phyloP scores from a whole-genome alignment of 53 echinoderm and acorn worm species.

The Hippasteria phrygiana region DNA sequence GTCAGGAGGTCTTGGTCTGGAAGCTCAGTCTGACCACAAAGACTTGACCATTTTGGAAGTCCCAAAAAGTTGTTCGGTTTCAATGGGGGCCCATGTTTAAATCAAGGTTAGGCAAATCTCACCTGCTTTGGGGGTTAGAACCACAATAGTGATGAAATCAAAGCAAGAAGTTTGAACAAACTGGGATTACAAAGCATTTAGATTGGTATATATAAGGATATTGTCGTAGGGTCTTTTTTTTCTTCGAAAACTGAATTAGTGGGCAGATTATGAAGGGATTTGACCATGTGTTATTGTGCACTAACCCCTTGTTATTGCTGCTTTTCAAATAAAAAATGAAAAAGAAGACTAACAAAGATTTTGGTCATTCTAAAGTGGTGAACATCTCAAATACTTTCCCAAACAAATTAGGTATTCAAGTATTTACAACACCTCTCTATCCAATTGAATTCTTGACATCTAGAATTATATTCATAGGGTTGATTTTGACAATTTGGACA shows the following conservation, averaged over 20 bases:
- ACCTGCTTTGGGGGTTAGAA: neutral
- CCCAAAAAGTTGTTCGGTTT: neutral
- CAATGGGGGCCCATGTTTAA: neutral
- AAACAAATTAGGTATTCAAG: too few relatives aligned
- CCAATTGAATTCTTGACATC: neutral
- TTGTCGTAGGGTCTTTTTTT: neutral
- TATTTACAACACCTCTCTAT: too few relatives aligned
- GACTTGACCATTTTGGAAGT: neutral
- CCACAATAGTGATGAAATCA: neutral
- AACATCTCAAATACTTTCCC: too few relatives aligned
- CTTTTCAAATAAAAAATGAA: too few relatives aligned
- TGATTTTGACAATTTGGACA: neutral
- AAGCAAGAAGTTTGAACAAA: neutral
- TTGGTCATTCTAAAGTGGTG: too few relatives aligned
- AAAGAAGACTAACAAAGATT: too few relatives aligned
- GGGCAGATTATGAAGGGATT: too few relatives aligned
- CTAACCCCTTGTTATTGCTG: too few relatives aligned
- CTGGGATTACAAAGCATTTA: neutral
- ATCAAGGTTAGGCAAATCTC: constrained; percentile 20
- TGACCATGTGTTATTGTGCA: too few relatives aligned
- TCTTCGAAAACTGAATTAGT: too few relatives aligned
- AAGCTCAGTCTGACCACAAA: neutral
- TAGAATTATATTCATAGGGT: neutral
- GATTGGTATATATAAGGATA: neutral
- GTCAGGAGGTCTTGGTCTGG: neutral